Conservation (phyloP, 64 coral and sea anemone species). For the Montipora cactus region DNA sequence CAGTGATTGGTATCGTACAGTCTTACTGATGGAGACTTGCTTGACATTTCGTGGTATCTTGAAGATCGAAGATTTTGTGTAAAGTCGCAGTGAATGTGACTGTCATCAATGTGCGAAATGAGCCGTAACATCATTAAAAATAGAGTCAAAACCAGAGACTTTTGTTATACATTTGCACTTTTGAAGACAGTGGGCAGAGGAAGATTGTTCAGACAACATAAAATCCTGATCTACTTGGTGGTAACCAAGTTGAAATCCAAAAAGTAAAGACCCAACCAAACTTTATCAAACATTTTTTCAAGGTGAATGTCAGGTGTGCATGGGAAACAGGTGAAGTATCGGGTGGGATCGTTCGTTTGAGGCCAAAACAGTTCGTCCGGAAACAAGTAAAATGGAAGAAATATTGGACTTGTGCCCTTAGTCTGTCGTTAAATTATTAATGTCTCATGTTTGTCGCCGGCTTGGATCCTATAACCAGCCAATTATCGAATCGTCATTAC, state of each 20-base stretch:
- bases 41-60: background rate
- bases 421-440: slow-evolving; percentile 41
- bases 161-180: background rate
- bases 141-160: background rate
- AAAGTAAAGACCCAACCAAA: background rate
- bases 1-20: background rate
- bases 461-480: slow-evolving; percentile 6
- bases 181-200: background rate
- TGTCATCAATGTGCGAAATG: too few relatives aligned
- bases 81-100: too few relatives aligned
- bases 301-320: slow-evolving; percentile 35
- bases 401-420: background rate
- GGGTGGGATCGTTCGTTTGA: background rate
- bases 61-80: background rate
- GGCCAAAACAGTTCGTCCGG: background rate
- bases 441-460: slow-evolving; percentile 32
- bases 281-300: background rate
- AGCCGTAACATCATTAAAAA: background rate
- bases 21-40: background rate
- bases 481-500: slow-evolving; percentile 1
- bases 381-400: background rate
- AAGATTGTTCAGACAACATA: background rate
- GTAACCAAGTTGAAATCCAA: background rate
- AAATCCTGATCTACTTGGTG: background rate
- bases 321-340: background rate